Percentiles rank a stretch among this genome's conserved stretches.
Conservation (phyloP, 2,113 vertebrate genomes). For the Phasianus colchicus region DNA sequence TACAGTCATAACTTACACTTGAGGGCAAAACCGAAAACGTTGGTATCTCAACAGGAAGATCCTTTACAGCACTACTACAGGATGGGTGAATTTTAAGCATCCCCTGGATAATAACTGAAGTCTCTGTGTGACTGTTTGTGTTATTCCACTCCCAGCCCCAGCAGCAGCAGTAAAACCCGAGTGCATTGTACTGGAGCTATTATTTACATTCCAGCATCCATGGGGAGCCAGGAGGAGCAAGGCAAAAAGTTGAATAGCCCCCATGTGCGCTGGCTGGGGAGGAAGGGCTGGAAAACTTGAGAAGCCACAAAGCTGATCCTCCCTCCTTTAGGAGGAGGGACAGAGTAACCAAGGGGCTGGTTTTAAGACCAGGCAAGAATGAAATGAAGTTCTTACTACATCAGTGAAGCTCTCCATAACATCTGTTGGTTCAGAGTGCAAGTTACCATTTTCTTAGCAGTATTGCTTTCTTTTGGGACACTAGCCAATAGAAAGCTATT, state of each 20-base stretch:
- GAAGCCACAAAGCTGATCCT: neutral
- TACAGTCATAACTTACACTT: neutral
- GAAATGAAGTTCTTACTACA: neutral
- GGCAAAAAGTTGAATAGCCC: neutral
- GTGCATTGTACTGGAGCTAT: neutral
- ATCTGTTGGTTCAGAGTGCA: neutral
- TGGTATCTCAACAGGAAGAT: neutral
- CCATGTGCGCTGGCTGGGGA: neutral
- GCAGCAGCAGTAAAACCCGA: neutral
- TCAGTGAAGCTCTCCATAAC: neutral
- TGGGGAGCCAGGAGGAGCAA: neutral
- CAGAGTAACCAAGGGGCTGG: neutral
- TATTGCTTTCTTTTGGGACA: neutral
- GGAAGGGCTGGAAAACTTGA: neutral
- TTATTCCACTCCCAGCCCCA: neutral
- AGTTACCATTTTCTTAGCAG: neutral
- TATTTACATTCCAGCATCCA: neutral
- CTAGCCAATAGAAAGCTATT: neutral
- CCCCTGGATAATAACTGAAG: rapidly evolving
- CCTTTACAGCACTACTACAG: neutral
- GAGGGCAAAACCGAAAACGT: neutral
- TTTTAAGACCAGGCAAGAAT: neutral
- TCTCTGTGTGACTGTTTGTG: neutral
- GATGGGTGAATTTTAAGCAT: neutral
- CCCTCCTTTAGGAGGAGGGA: neutral